These are phyloP conservation scores for Cyclopterus lumpus DNA, from an alignment of 2,797 vertebrate species.

Conservation along the genomic window DNA sequence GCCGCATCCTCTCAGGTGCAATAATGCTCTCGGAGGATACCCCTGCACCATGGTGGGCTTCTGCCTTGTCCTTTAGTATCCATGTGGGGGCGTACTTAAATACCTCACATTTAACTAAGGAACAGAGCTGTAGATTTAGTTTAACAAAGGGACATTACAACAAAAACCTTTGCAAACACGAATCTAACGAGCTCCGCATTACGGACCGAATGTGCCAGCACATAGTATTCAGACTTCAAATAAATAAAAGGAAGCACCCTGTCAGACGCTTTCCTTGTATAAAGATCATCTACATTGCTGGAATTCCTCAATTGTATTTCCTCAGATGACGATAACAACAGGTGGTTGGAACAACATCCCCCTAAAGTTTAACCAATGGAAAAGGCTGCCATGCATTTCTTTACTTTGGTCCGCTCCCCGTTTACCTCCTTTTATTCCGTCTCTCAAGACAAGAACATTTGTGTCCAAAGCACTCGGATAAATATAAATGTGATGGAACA, in stretches of 20 bases:
- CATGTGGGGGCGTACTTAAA: neutral
- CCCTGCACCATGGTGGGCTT: neutral
- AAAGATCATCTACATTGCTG: neutral
- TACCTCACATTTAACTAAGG: neutral
- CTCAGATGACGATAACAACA: neutral
- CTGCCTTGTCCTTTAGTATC: neutral
- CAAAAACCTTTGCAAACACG: neutral
- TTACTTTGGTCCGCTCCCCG: neutral
- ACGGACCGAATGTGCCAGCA: neutral
- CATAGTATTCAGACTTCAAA: neutral
- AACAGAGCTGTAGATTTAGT: neutral
- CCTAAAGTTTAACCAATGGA: neutral
- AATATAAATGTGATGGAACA: neutral
- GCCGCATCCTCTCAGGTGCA: neutral
- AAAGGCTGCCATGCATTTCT: neutral
- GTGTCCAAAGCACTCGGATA: neutral
- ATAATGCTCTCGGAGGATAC: neutral
- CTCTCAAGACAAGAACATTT: neutral
- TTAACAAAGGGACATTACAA: neutral
- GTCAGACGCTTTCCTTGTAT: neutral
- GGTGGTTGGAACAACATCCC: neutral
- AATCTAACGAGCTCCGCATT: neutral
- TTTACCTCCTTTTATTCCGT: neutral
- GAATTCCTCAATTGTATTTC: neutral
- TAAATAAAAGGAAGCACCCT: neutral